Conservation (phyloP, 2,113 vertebrate genomes). For the Puntigrus tetrazona region DNA sequence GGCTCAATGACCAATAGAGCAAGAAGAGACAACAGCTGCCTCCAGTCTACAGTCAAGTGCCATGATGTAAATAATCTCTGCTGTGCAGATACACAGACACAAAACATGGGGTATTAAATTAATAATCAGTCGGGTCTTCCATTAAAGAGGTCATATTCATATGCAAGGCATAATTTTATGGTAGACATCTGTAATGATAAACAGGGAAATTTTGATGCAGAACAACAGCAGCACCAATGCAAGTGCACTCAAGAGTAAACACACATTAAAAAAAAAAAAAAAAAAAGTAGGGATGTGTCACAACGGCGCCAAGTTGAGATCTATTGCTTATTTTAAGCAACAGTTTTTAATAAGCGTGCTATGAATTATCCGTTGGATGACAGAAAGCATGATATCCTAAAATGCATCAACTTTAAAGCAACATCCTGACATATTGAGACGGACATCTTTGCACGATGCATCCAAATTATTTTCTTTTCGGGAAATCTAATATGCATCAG, state of each 20-base stretch:
- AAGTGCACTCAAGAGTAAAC: background rate
- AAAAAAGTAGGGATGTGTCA: background rate
- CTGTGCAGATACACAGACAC: background rate
- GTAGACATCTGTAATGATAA: background rate
- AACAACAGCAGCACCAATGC: background rate
- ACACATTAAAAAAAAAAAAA: background rate
- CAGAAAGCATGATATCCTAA: too few species aligned
- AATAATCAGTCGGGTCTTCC: background rate
- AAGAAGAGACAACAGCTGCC: slow-evolving; percentile 16
- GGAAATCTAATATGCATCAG: too few species aligned
- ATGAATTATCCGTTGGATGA: too few species aligned
- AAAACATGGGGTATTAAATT: background rate
- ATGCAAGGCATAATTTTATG: background rate
- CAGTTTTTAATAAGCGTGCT: too few species aligned
- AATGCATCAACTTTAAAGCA: too few species aligned
- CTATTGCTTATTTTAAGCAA: background rate
- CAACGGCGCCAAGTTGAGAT: background rate
- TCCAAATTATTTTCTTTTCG: too few species aligned
- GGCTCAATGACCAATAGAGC: slow-evolving; percentile 17
- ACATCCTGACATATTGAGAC: too few species aligned
- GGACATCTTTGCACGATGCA: too few species aligned
- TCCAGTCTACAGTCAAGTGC: background rate
- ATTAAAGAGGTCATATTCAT: background rate
- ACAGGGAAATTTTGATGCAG: background rate
- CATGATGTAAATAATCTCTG: background rate